Conservation (phyloP, 2,888 invertebrate species). For the Drosophila recens region DNA sequence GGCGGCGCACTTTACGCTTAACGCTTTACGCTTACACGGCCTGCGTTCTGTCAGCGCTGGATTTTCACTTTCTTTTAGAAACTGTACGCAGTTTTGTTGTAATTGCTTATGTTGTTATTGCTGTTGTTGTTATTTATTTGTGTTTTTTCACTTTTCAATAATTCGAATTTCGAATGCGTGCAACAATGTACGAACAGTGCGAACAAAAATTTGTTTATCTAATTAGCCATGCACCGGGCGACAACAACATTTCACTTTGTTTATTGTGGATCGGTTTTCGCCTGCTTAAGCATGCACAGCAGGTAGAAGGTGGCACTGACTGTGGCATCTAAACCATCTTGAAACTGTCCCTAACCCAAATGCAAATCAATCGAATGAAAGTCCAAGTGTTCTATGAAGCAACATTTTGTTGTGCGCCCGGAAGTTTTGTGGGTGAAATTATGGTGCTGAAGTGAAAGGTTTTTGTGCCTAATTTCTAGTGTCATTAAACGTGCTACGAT, state of each 20-base stretch:
- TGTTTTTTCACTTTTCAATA: conserved; percentile 75
- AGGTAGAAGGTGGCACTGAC: conserved; percentile 42
- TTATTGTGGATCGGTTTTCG: conserved; percentile 59
- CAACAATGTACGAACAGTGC: conserved; percentile 65
- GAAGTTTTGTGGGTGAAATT: conserved; percentile 68
- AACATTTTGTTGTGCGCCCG: conserved; percentile 20
- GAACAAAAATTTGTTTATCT: conserved; percentile 74
- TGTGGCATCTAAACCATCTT: conserved; percentile 24
- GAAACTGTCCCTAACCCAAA: conserved; percentile 71
- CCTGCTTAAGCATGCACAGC: conserved; percentile 64
- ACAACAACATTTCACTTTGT: conserved; percentile 60
- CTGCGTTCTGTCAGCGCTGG: conserved; percentile 69
- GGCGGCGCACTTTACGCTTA: conserved; percentile 72
- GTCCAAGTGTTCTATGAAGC: conserved; percentile 57
- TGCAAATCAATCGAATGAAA: conserved; percentile 59
- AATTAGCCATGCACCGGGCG: conserved; percentile 74
- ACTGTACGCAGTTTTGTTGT: conserved; percentile 42
- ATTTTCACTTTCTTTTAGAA: conserved; percentile 80
- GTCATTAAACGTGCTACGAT: conserved; percentile 43
- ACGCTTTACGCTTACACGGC: conserved; percentile 31
- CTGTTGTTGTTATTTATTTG: conserved; percentile 14
- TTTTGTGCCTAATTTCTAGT: conserved; percentile 58
- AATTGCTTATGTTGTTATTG: conserved; percentile 15
- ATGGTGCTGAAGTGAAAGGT: conserved; percentile 67
- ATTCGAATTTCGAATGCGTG: conserved; percentile 75